Evolutionary conservation across 2,888 invertebrate species (phyloP).

Genomic region (Agrochola macilenta): DNA sequence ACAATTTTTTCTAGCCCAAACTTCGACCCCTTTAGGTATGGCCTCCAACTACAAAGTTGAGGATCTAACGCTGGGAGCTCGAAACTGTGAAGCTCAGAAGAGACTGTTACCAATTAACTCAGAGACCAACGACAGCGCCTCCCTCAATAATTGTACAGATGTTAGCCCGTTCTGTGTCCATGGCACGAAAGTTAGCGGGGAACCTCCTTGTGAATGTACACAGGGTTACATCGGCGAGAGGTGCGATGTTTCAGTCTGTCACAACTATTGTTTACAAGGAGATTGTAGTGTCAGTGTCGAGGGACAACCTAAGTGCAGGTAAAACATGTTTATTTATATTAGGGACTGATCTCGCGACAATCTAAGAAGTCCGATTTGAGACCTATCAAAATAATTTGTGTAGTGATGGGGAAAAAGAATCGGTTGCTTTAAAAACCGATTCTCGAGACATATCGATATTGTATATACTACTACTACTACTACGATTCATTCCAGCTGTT

Average conservation of each 20-base stretch:
- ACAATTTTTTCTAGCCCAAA: not conserved
- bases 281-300: not conserved
- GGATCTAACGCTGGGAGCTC: not conserved
- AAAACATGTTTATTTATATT: not conserved
- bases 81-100: not conserved
- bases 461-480: too few species aligned
- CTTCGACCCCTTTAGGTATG: rapidly evolving
- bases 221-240: not conserved
- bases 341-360: too few species aligned
- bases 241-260: slow-evolving; percentile 4
- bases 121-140: not conserved
- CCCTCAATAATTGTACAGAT: not conserved
- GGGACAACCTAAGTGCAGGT: slow-evolving; percentile 1
- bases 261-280: slow-evolving; percentile 18
- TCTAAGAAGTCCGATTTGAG: too few species aligned
- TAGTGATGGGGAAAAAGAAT: too few species aligned
- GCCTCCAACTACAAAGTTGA: not conserved
- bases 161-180: not conserved
- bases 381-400: too few species aligned
- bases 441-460: too few species aligned
- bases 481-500: too few species aligned
- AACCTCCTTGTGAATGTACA: not conserved
- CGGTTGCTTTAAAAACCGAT: too few species aligned
- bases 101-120: not conserved
- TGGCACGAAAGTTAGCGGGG: not conserved